Conservation (phyloP, 2,888 invertebrate species). For the Parelbella ahira region DNA sequence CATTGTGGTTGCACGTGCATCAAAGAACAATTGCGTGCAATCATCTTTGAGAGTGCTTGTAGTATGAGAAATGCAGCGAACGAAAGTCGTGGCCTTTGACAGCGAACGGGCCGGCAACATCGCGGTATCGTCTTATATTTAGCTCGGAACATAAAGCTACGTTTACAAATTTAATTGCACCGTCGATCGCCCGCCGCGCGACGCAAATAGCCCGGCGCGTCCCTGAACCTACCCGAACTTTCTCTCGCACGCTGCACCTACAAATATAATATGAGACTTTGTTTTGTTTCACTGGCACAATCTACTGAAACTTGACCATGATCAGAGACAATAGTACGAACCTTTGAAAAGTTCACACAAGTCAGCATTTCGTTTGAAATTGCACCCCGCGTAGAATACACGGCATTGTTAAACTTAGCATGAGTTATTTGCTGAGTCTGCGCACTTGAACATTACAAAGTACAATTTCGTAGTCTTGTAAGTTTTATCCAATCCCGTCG, state of each 20-base stretch:
- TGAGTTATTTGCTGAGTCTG: slow-evolving; percentile 11
- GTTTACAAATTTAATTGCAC: slow-evolving; percentile 78
- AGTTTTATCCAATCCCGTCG: slow-evolving; percentile 53
- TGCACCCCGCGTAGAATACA: slow-evolving; percentile 4
- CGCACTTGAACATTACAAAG: slow-evolving; percentile 26
- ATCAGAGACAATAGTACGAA: slow-evolving; percentile 7
- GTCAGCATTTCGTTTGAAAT: slow-evolving; percentile 6
- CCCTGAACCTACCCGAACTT: slow-evolving; percentile 78
- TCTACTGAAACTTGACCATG: slow-evolving; percentile 32
- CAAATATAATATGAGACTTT: slow-evolving; percentile 31
- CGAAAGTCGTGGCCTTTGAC: slow-evolving; percentile 42
- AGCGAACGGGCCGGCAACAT: slow-evolving; percentile 51
- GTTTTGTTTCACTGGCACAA: slow-evolving; percentile 32
- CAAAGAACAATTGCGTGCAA: slow-evolving; percentile 35
- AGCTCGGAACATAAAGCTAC: slow-evolving; percentile 68
- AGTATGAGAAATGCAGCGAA: slow-evolving; percentile 36
- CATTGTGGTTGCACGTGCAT: slow-evolving; percentile 30
- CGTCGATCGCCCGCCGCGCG: slow-evolving; percentile 72
- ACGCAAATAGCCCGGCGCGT: slow-evolving; percentile 70
- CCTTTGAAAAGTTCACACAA: slow-evolving; percentile 1
- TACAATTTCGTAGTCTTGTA: slow-evolving; percentile 42
- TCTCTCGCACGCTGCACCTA: slow-evolving; percentile 41
- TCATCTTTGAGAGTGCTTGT: slow-evolving; percentile 31
- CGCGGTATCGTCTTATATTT: slow-evolving; percentile 60
- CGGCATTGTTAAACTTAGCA: slow-evolving; percentile 13